Base-by-base conservation (phyloP, 2,797 vertebrate species). In the Pseudotriccus pelzelni region DNA sequence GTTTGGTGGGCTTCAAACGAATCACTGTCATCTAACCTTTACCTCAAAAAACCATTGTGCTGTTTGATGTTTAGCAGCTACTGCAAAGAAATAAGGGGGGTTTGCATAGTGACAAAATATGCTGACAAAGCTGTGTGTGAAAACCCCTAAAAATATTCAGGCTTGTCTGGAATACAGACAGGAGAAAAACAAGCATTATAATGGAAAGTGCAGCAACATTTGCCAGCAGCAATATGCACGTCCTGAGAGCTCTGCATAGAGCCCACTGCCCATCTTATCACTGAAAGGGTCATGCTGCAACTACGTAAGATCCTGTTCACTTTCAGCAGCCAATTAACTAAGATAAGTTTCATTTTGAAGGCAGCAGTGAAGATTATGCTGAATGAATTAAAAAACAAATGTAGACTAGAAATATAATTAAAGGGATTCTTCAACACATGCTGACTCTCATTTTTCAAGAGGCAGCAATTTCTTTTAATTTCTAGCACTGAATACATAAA, bases 361-460 rank as follows among this genome's bases (percentile, higher is more conserved):
- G 47, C 36, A 88, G 34, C 17, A 79, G 36, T 20, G 32, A 69
- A n/a, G 27, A 84, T 28, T 37, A 78, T 9, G 18, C 25, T 36
- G 13, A 79, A 66, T 52, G 5, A 56, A 72, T 55, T 37, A 76
- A 53, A 53, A 76, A 50, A 81, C 52, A 91, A 47, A 50, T 5
- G 6, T 25, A 84, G 60, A 84, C 46, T 47, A 90, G 34, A 59
- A 89, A 67, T n/a, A 46, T 64, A 90, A 89, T 94, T 94, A 91
- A 90, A 90, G 28, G 19, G 14, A 56, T 59, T 46, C 44, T 84
- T 85, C 58, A 76, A 59, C 32, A 88, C 89, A 93, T 15, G 15
- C 27, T 23, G 32, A 90, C 46, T 88, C 68, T 43, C 6, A 4
- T 83, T 88, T 91, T 94, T 79, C 43, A 89, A 82, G 47, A 69